Base-by-base conservation (phyloP, 1,140 invertebrate species). In the Micrasema longulum region DNA sequence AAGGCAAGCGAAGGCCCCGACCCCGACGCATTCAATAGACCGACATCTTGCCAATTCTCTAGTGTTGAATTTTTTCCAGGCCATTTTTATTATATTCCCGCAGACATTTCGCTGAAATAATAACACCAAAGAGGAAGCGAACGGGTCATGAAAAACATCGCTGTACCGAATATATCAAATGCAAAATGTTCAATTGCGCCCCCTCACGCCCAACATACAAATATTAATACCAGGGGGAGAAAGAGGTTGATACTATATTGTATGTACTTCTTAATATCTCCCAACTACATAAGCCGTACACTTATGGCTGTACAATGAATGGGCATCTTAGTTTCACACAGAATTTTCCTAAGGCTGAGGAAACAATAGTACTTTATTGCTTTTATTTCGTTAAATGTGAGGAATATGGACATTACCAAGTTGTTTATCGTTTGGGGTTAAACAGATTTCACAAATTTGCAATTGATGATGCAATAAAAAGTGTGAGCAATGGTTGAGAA, bases 1-100 rank as follows among this genome's bases (percentile, higher is more conserved):
- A 31, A 18, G 14, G 16, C 18, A 36, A 36, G 26, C 7, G 62
- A 22, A 31, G 26, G 26, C 26, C 26, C 26, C 26, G 43, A 53
- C 26, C 26, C 26, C 26, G 43, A 53, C 38, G 41, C 68, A 67
- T 71, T 68, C 53, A 70, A 74, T 67, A 67, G 64, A 73, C 71
- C 53, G 68, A 62, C 63, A 70, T 48, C 57, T 52, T 74, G 72
- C 68, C 72, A 74, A 74, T 71, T 74, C 60, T 48, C 22, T 31
- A 64, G 41, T 64, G 43, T 60, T 60, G 41, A 64, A 47, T 64
- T 64, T 73, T 69, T 69, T 62, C 18, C 36, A 48, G 45, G 50
- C 47, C 41, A 74, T 74, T 74, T 74, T 74, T 74, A 74, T 73
- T 73, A 57, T 57, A 23, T 71, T 65, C 10, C 48, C 62, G 68